Base-by-base conservation (phyloP, 2,113 vertebrate genomes). In the Daubentonia madagascariensis region DNA sequence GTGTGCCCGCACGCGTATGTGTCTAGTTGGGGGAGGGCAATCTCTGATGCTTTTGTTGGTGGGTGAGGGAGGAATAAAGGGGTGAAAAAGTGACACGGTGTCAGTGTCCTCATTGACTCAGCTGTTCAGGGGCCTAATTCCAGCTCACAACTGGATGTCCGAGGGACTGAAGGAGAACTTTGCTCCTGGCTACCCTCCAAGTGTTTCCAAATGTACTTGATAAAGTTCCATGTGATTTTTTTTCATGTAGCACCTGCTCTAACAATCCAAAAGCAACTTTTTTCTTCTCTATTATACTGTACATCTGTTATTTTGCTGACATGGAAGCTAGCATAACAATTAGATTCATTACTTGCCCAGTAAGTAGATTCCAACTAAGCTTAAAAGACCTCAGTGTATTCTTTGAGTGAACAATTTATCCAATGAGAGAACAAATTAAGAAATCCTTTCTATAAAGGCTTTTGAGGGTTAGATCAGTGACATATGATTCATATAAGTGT, bases 261-360 rank as follows among this genome's bases (percentile, higher is more conserved):
- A 94, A 97, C 98, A 98, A 98, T 95, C 97, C 98, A 96, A 98
- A 95, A 78, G 54, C 98, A 97, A 98, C 72, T 79, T 96, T 98
- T 78, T 79, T 85, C 91, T 97, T 72, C 90, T 87, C 97, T 14
- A 5, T 98, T 97, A 93, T 96, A 97, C 95, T 72, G 96, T 98
- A 98, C 98, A 99, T 98, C 98, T 99, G 98, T 98, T 99, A 98
- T 98, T 99, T 98, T 98, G 98, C 98, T 99, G 98, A 99, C 98
- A 97, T 96, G 97, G 97, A 98, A 98, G 98, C 98, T 89, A 93
- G 98, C 2, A 37, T 97, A 98, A 98, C 96, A 98, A 98, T 98
- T 97, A 98, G 96, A 98, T 99, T 98, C 97, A 97, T 97, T 97
- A 91, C 97, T 98, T 98, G 91, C 92, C 96, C 96, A 92, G 96